phyloP scores from a whole-genome alignment of 2,888 invertebrate species.

The Cheilosia grossa region DNA sequence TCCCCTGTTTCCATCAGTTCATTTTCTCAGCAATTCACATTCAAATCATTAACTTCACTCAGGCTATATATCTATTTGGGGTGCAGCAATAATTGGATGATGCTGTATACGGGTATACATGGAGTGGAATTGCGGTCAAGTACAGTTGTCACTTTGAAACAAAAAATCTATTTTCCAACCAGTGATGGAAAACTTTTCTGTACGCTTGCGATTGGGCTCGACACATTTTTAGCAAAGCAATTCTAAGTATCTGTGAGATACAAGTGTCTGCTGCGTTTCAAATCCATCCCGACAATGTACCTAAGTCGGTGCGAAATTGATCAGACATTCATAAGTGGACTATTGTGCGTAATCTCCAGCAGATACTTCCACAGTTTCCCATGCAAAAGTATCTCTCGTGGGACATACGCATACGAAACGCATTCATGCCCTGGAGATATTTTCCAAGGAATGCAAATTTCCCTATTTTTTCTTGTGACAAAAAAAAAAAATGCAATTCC shows the following conservation, averaged over 20 bases:
- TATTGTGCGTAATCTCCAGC: background rate
- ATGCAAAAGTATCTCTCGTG: too few relatives aligned
- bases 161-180: conserved; percentile 7
- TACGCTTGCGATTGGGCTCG: too few relatives aligned
- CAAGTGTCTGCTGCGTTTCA: background rate
- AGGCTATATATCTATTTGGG: background rate
- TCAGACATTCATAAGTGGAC: too few relatives aligned
- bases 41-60: conserved; percentile 5
- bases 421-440: background rate
- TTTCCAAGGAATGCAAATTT: background rate
- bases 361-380: background rate
- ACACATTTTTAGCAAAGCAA: background rate
- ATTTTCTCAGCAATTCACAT: background rate
- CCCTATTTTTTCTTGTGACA: background rate
- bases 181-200: background rate
- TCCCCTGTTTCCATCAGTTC: too few relatives aligned
- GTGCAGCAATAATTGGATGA: conserved; percentile 4
- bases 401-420: too few relatives aligned
- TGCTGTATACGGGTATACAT: conserved; percentile 11
- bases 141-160: conserved; percentile 60
- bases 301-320: too few relatives aligned
- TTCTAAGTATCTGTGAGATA: background rate
- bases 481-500: conserved; percentile 35
- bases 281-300: background rate
- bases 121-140: conserved; percentile 64